Evolutionary conservation across 23 tunicate species (phyloP).

Genomic region (Halocynthia aurantium): DNA sequence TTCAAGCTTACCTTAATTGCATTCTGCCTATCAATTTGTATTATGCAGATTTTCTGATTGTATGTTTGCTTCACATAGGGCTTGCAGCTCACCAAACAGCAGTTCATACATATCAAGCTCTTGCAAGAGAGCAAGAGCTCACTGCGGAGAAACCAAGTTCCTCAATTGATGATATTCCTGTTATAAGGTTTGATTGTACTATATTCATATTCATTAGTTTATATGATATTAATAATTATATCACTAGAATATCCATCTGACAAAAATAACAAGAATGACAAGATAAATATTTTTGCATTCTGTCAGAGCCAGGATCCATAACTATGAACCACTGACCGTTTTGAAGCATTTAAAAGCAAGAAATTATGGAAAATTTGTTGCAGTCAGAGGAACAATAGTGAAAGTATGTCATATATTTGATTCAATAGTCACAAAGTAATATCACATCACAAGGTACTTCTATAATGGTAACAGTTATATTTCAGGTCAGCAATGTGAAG

Average conservation of each 20-base stretch:
- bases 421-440: neutral
- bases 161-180: constrained; percentile 63
- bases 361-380: constrained; percentile 75
- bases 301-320: constrained; percentile 67
- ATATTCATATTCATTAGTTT: too few species aligned
- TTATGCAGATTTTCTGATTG: neutral
- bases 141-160: constrained; percentile 7
- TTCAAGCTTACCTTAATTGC: too few species aligned
- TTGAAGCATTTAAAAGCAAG: constrained; percentile 83
- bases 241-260: too few species aligned
- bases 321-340: constrained; percentile 67
- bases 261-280: too few species aligned
- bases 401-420: constrained; percentile 34
- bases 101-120: constrained; percentile 26
- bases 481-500: constrained; percentile 85
- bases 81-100: constrained; percentile 78
- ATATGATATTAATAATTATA: too few species aligned
- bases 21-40: too few species aligned
- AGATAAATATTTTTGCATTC: too few species aligned
- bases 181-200: constrained; percentile 37
- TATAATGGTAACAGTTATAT: neutral
- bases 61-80: constrained; percentile 23
- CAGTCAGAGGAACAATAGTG: constrained; percentile 79
- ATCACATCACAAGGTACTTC: neutral
- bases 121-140: constrained; percentile 23